Conservation (phyloP, 2,113 vertebrate species). For the Charadrius vociferus region DNA sequence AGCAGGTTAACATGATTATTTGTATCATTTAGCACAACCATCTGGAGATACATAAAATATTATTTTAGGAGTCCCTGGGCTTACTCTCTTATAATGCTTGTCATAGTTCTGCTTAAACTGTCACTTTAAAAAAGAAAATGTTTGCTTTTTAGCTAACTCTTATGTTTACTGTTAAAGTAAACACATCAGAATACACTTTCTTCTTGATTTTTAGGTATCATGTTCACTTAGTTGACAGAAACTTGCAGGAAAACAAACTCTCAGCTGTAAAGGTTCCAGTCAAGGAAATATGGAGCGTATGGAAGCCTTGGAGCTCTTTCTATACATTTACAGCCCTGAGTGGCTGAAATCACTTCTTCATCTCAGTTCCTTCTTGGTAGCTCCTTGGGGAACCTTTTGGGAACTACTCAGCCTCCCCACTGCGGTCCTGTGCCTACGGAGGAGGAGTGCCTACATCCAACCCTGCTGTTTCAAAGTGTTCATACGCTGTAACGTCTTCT, state of each 20-base stretch:
- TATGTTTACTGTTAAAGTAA: not conserved
- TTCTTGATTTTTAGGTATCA: not conserved
- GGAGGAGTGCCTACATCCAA: not conserved
- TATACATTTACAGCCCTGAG: not conserved
- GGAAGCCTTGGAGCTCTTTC: not conserved
- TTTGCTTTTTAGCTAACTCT: not conserved
- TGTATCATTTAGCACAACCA: not conserved
- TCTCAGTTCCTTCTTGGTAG: not conserved
- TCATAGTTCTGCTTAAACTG: not conserved
- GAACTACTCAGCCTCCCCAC: not conserved
- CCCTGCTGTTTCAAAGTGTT: not conserved
- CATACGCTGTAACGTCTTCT: not conserved
- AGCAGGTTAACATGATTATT: not conserved
- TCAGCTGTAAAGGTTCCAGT: not conserved
- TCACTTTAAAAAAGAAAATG: not conserved
- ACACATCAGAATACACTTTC: not conserved
- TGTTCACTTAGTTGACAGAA: not conserved
- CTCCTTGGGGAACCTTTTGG: not conserved
- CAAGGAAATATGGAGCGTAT: not conserved
- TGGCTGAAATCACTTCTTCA: not conserved
- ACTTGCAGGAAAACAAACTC: not conserved
- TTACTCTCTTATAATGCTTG: not conserved
- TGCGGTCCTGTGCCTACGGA: fast-evolving
- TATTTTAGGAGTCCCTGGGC: not conserved
- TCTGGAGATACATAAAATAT: not conserved